These are phyloP conservation scores for Drosophila yooni DNA, from an alignment of 2,888 invertebrate species.

Conservation along the genomic window DNA sequence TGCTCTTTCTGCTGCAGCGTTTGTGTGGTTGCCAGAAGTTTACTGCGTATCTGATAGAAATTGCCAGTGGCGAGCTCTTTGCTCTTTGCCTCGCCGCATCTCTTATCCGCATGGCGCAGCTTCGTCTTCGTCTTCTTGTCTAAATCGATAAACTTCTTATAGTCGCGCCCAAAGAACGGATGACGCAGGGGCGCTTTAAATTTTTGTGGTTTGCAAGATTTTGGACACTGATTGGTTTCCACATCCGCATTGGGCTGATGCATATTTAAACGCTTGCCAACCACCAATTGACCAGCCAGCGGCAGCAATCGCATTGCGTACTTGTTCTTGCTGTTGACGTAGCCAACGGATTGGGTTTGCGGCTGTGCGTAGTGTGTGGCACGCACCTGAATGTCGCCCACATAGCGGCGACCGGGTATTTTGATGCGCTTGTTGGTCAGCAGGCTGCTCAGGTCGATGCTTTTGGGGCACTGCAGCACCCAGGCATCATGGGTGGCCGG, in stretches of 20 bases:
- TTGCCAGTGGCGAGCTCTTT: conserved; percentile 23
- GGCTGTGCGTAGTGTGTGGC: conserved; percentile 24
- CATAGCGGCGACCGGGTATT: conserved; percentile 56
- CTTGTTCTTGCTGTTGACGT: conserved; percentile 46
- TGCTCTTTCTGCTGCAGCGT: conserved; percentile 62
- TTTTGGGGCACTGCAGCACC: conserved; percentile 63
- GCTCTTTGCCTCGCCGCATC: background rate
- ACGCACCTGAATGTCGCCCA: conserved; percentile 51
- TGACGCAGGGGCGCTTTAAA: conserved; percentile 34
- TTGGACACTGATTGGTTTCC: conserved; percentile 8
- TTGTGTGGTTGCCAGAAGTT: conserved; percentile 36
- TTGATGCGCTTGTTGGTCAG: conserved; percentile 52
- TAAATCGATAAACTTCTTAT: conserved; percentile 23
- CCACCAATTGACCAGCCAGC: conserved; percentile 40
- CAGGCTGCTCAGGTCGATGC: conserved; percentile 19
- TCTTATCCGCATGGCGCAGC: conserved; percentile 35
- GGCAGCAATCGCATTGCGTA: conserved; percentile 38
- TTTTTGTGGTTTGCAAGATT: conserved; percentile 25
- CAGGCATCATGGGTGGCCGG: conserved; percentile 54
- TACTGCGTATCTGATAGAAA: conserved; percentile 57
- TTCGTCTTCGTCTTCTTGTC: conserved; percentile 6
- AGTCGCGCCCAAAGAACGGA: conserved; percentile 49
- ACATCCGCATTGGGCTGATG: conserved; percentile 2
- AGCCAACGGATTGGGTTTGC: conserved; percentile 44
- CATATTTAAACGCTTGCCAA: conserved; percentile 54